Evolutionary conservation across 2,797 vertebrate genomes (phyloP).

Genomic region (Danio albolineatus): DNA sequence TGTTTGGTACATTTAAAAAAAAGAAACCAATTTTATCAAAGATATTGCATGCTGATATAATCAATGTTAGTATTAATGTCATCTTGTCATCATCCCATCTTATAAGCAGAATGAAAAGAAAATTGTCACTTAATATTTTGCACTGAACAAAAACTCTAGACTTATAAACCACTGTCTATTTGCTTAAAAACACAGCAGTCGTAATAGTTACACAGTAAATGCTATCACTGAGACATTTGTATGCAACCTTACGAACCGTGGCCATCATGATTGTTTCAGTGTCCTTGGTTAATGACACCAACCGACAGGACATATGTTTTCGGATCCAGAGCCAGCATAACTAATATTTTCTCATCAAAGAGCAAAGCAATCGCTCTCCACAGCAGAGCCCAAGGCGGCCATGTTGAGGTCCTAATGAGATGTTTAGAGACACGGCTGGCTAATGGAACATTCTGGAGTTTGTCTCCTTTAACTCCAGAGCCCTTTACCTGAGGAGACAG

Average conservation of each 20-base stretch:
- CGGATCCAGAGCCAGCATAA: conserved; percentile 49
- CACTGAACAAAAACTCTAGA: no score
- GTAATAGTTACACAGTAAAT: not conserved
- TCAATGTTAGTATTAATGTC: no score
- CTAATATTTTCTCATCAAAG: conserved; percentile 57
- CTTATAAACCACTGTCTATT: no score
- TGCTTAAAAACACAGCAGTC: no score
- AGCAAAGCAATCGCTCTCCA: conserved; percentile 61
- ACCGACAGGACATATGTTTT: conserved; percentile 48
- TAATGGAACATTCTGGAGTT: conserved; percentile 60
- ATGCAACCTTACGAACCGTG: conserved; percentile 17
- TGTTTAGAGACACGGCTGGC: conserved; percentile 61
- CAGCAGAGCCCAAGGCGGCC: conserved; percentile 63
- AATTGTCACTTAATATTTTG: no score
- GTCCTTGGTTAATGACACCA: conserved; percentile 37
- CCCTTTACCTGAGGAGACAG: conserved; percentile 71
- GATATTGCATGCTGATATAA: no score
- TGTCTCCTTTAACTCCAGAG: conserved; percentile 51
- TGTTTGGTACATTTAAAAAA: no score
- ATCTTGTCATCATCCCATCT: no score
- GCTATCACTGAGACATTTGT: conserved; percentile 5
- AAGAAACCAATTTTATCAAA: no score
- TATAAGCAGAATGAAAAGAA: no score
- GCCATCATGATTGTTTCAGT: conserved; percentile 28
- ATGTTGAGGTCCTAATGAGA: conserved; percentile 65